These are phyloP conservation scores for Carpatolechia fugitivella DNA, from an alignment of 2,888 invertebrate genomes.

Conservation along the genomic window DNA sequence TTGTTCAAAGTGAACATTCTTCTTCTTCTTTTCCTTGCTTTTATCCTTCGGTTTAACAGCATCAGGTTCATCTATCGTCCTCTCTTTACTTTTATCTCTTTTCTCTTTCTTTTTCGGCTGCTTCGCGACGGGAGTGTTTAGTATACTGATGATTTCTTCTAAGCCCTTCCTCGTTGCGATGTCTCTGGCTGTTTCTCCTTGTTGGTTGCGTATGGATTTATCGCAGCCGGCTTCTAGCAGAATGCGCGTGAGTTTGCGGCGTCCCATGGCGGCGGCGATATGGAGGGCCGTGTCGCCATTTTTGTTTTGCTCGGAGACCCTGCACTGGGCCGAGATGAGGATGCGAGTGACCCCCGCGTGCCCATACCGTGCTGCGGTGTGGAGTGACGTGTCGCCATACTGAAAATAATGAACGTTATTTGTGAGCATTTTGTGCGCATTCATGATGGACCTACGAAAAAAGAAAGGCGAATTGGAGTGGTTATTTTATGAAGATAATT, in stretches of 20 bases:
- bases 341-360: constrained; percentile 97
- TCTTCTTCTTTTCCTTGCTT: constrained; percentile 65
- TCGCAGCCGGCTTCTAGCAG: constrained; percentile 92
- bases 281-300: constrained; percentile 97
- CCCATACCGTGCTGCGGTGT: constrained; percentile 96
- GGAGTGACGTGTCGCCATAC: constrained; percentile 97
- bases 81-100: constrained; percentile 74
- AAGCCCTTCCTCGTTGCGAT: constrained; percentile 93
- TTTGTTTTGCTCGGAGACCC: constrained; percentile 94
- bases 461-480: no score
- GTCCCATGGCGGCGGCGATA: constrained; percentile 95
- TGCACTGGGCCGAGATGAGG: constrained; percentile 92
- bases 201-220: constrained; percentile 85
- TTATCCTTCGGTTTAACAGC: constrained; percentile 64
- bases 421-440: neutral
- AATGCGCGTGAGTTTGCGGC: constrained; percentile 93
- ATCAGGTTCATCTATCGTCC: constrained; percentile 76
- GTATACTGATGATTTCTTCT: constrained; percentile 89
- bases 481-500: no score
- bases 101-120: constrained; percentile 63
- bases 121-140: constrained; percentile 79
- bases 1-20: constrained; percentile 77
- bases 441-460: neutral
- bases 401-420: constrained; percentile 50
- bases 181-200: constrained; percentile 93